Evolutionary conservation across 2,113 vertebrate species (phyloP), one percentile per base, ranked within the genome.

Genomic region (Pandion haliaetus): DNA sequence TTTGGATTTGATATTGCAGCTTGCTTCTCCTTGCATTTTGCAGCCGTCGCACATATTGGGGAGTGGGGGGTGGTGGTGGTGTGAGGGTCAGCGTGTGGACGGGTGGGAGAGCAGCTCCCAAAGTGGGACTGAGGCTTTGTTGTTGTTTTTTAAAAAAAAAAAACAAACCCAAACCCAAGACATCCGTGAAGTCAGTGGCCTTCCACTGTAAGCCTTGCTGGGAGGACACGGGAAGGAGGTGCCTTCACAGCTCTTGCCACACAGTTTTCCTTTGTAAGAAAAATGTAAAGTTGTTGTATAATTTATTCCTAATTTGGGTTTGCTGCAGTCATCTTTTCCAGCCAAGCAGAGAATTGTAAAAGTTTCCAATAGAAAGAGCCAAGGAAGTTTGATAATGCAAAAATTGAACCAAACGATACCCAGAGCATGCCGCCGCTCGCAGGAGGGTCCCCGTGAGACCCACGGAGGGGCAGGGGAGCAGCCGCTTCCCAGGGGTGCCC

Each of bases 261-360:
- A 86, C 86, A 69, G 86, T 96, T 97, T 95, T 82, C 88, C 93
- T 91, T 95, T 90, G 93, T 94, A 85, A 90, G 83, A 94, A 96
- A 97, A 92, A 96, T 95, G 91, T 95, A 97, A 94, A 96, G 92
- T 95, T 90, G 91, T 94, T 90, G 93, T 95, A 96, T 96, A 96
- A 98, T 97, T 97, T 96, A 98, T 97, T 97, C 96, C 94, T 95
- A 92, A 97, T 97, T 95, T 97, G 97, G 94, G 88, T 94, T 97
- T 96, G 95, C 96, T 98, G 97, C 96, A 97, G 94, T 95, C 96
- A 88, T 97, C 92, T 81, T 90, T 96, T 93, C 96, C 95, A 96
- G 95, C 85, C 86, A 91, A 81, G 93, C 82, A 49, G 91, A 47
- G 93, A 77, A 91, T 86, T 95, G 90, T 97, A 94, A 96, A 97